A percentile compares a stretch with the other conserved stretches of the same genome.
Conservation (phyloP, 2,888 invertebrate species). For the Hypomecis punctinalis region DNA sequence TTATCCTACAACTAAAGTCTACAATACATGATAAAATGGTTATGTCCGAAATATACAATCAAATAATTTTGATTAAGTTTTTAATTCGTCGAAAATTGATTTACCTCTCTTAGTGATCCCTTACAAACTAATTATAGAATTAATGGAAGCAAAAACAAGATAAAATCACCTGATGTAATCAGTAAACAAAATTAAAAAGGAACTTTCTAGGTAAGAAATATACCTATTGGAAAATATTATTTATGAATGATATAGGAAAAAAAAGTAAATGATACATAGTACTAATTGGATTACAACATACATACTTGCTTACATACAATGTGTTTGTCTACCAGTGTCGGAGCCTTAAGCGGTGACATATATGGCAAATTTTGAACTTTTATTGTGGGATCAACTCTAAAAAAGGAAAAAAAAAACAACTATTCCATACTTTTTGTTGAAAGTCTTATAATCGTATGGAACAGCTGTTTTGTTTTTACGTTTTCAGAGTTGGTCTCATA, state of each 20-base stretch:
- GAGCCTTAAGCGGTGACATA: too few species aligned
- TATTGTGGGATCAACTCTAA: too few species aligned
- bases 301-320: conserved; percentile 37
- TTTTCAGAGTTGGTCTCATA: too few species aligned
- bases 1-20: conserved; percentile 65
- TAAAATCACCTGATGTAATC: conserved; percentile 48
- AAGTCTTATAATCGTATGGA: too few species aligned
- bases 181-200: conserved; percentile 57
- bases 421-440: too few species aligned
- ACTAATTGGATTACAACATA: conserved; percentile 32
- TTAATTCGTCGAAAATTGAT: conserved; percentile 71
- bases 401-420: too few species aligned
- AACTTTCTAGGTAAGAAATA: conserved; percentile 49
- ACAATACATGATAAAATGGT: conserved; percentile 75
- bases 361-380: too few species aligned
- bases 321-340: too few species aligned
- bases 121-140: conserved; percentile 68
- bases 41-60: conserved; percentile 80
- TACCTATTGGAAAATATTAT: conserved; percentile 25
- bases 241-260: conserved; percentile 8
- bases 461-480: too few species aligned
- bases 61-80: conserved; percentile 71
- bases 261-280: conserved; percentile 19
- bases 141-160: conserved; percentile 76
- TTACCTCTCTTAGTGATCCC: conserved; percentile 63